Base-by-base conservation (phyloP, 2,113 vertebrate genomes). In the Corythornis vintsioides region DNA sequence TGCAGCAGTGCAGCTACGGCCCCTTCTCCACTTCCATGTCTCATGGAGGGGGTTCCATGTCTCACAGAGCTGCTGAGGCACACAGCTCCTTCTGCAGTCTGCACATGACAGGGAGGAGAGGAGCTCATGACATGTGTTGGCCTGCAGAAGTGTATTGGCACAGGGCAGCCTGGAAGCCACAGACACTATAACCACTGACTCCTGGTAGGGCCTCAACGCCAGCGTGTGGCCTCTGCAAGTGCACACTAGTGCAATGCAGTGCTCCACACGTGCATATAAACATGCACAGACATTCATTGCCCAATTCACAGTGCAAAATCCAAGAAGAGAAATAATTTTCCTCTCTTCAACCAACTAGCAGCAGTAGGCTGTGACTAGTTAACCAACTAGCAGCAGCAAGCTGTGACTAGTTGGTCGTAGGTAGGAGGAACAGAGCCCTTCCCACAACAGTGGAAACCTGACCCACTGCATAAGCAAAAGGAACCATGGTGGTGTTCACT, bases 391-490 rank as follows among this genome's bases (percentile, higher is more conserved):
- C 40, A 61, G 60, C 47, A 48, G 35, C 25, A 83, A 52, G 15
- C 52, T 87, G 28, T 48, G 38, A 38, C 38, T 38, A 38, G 38
- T 38, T 38, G 38, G 38, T 38, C 38, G 10, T 38, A 38, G 38
- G 38, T 38, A 45, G 20, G 6, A 52, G 65, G 31, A 86, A 47
- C 9, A 60, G 52, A 64, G 48, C 8, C 4, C 10, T 31, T 63
- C 59, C 48, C 8, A 52, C 17, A 65, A 8, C 40, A 73, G 9
- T 2, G 1, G 21, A 69, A 82, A 50, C 20, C 8, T 0, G 0
- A 66, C 16, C 4, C 24, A 12, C 1, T 40, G 20, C 43, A 43
- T 15, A 61, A 83, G 63, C 17, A 56, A 64, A 63, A 43, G 17
- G 38, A 40, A 33, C 4, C 1, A 1, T 26, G 70, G 9, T 50